These are phyloP conservation scores for Anisognathus igniventris DNA, from an alignment of 2,797 vertebrate genomes.

Conservation along the genomic window DNA sequence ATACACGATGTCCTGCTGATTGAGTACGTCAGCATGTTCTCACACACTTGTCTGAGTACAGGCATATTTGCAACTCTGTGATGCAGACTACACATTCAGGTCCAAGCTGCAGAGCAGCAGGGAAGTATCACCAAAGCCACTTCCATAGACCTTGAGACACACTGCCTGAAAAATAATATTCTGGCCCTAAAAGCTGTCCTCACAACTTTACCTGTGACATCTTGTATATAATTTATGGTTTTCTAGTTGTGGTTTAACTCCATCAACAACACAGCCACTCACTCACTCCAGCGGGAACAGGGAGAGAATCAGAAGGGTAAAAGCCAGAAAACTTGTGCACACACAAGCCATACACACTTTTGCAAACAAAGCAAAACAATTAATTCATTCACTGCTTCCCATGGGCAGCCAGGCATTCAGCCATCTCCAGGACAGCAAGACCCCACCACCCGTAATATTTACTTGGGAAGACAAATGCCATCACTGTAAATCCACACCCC, in stretches of 20 bases:
- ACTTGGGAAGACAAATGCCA: neutral
- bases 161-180: neutral
- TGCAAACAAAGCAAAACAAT: neutral
- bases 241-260: neutral
- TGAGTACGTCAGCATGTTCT: neutral
- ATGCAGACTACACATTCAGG: neutral
- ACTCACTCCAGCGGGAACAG: neutral
- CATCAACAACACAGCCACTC: neutral
- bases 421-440: neutral
- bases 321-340: neutral
- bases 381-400: neutral
- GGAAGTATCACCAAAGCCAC: neutral
- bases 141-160: neutral
- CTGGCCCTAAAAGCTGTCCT: neutral
- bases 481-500: neutral
- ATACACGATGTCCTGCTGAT: no score
- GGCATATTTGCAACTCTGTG: neutral
- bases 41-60: neutral
- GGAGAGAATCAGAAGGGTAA: neutral
- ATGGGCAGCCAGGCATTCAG: neutral
- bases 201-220: neutral
- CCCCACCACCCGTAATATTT: accelerated
- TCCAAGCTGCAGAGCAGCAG: neutral
- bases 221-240: neutral
- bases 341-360: neutral